Evolutionary conservation across 2,113 vertebrate genomes (phyloP).

Genomic region (Brachionichthys hirsutus): DNA sequence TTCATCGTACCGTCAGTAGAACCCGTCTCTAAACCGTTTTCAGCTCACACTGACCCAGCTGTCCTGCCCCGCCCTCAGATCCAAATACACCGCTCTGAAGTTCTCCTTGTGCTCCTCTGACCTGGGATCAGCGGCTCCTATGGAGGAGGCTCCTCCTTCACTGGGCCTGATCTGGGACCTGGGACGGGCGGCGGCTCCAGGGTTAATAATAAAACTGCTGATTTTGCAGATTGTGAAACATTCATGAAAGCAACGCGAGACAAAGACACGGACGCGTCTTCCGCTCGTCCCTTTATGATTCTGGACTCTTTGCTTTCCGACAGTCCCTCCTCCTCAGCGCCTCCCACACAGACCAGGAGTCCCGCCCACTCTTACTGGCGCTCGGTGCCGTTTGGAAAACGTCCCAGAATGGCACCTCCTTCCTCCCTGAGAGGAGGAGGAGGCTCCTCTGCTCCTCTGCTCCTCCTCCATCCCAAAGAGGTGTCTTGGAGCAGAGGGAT

Average conservation of each 20-base stretch:
- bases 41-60: constrained; percentile 61
- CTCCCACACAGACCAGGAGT: background rate
- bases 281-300: no score
- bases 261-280: no score
- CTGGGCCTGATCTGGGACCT: no score
- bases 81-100: constrained; percentile 63
- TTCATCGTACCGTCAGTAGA: constrained; percentile 3
- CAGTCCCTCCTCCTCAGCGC: constrained; percentile 6
- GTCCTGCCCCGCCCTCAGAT: constrained; percentile 45
- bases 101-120: constrained; percentile 57
- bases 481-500: background rate
- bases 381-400: constrained; percentile 3
- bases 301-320: no score
- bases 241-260: constrained; percentile 1
- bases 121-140: background rate
- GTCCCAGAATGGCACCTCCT: no score
- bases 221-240: constrained; percentile 4
- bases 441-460: no score
- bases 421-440: no score
- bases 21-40: constrained; percentile 47
- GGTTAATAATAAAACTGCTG: no score
- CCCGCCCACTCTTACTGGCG: no score
- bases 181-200: no score
- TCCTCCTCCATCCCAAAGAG: background rate
- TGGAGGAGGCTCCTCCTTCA: constrained; percentile 25